phyloP scores from a whole-genome alignment of 1,140 invertebrate genomes.

The Drosophila athabasca region DNA sequence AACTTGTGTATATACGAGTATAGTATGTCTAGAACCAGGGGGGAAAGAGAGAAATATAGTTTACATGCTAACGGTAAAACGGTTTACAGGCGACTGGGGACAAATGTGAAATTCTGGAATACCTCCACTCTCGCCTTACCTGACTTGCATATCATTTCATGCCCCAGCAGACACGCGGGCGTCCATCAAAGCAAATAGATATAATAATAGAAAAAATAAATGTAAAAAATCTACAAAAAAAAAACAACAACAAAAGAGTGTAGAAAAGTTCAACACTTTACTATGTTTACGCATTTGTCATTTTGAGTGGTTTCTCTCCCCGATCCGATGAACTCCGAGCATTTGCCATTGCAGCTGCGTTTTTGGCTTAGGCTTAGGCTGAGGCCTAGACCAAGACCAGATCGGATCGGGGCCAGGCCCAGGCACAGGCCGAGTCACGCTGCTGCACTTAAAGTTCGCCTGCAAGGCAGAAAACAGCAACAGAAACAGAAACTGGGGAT shows the following conservation, averaged over 20 bases:
- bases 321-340: not conserved
- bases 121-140: constrained; percentile 25
- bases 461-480: constrained; percentile 5
- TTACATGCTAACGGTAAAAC: constrained; percentile 33
- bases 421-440: constrained; percentile 31
- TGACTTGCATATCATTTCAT: constrained; percentile 73
- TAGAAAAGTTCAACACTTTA: constrained; percentile 26
- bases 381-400: too few species aligned
- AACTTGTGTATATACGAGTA: too few species aligned
- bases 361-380: too few species aligned
- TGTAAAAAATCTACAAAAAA: constrained; percentile 5
- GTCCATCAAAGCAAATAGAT: constrained; percentile 32
- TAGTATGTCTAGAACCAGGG: too few species aligned
- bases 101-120: constrained; percentile 31
- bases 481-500: not conserved
- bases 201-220: constrained; percentile 5
- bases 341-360: constrained; percentile 31
- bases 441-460: constrained; percentile 35
- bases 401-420: constrained; percentile 5
- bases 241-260: constrained; percentile 6
- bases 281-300: constrained; percentile 37
- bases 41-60: not conserved
- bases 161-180: constrained; percentile 21
- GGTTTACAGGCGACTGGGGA: constrained; percentile 37
- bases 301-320: constrained; percentile 8